These are phyloP conservation scores for Sebastes baramenuke DNA, from an alignment of 2,797 vertebrate species.

Conservation along the genomic window DNA sequence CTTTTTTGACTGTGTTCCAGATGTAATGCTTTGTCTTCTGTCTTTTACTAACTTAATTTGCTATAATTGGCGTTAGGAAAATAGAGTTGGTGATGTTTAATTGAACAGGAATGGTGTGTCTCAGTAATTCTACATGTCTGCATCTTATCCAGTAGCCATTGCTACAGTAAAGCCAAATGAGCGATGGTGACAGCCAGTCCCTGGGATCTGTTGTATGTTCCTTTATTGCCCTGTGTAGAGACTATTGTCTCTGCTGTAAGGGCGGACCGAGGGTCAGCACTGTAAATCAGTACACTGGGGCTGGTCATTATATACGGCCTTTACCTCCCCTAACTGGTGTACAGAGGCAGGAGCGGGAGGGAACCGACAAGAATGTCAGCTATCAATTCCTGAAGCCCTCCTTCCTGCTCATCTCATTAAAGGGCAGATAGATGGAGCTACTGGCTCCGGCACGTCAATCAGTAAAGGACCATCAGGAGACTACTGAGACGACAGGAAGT, in stretches of 20 bases:
- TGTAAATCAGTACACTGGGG: conserved; percentile 65
- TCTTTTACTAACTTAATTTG: background rate
- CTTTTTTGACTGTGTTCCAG: background rate
- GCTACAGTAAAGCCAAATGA: conserved; percentile 32
- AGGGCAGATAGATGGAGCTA: conserved; percentile 57
- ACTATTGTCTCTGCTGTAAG: conserved; percentile 40
- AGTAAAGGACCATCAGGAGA: conserved; percentile 46
- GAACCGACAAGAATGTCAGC: conserved; percentile 69
- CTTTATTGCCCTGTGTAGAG: conserved; percentile 47
- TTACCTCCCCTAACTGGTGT: conserved; percentile 75
- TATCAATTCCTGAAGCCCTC: conserved; percentile 67
- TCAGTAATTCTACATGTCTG: background rate
- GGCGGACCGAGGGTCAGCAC: conserved; percentile 29
- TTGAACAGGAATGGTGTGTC: background rate
- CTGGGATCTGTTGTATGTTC: conserved; percentile 44
- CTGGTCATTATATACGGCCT: conserved; percentile 65
- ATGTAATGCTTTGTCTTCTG: background rate
- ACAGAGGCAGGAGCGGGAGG: conserved; percentile 74
- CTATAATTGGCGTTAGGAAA: background rate
- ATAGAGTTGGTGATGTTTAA: background rate
- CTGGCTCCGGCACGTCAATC: conserved; percentile 52
- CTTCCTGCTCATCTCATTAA: conserved; percentile 74
- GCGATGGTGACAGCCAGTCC: conserved; percentile 41
- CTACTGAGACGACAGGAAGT: conserved; percentile 25
- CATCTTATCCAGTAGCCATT: conserved; percentile 21